These are phyloP conservation scores for Thymelicus lineola DNA, from an alignment of 2,888 invertebrate genomes.

Conservation along the genomic window DNA sequence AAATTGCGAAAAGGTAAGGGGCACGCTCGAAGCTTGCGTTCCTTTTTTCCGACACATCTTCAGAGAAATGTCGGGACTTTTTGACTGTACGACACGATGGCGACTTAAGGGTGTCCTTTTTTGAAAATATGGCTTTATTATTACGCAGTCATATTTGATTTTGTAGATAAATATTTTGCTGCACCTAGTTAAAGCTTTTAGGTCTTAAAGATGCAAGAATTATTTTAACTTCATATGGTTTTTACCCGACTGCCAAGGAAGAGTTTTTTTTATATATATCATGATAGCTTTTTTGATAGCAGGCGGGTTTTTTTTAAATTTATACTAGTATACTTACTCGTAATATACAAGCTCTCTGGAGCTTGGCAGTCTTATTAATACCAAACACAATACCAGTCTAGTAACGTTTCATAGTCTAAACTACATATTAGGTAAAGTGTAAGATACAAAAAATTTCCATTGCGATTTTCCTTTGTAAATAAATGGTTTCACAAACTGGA, in stretches of 20 bases:
- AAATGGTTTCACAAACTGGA: conserved; percentile 12
- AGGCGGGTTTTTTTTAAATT: too few relatives aligned
- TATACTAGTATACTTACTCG: too few relatives aligned
- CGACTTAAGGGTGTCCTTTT: conserved; percentile 42
- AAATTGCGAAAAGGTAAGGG: conserved; percentile 33
- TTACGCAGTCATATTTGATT: conserved; percentile 24
- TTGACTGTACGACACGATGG: conserved; percentile 56
- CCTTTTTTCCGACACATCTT: conserved; percentile 62
- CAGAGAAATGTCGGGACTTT: conserved; percentile 59
- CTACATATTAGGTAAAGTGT: too few relatives aligned
- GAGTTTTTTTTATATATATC: too few relatives aligned
- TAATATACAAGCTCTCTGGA: too few relatives aligned
- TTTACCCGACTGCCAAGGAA: too few relatives aligned
- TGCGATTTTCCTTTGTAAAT: conserved; percentile 6
- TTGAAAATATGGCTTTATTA: conserved; percentile 30
- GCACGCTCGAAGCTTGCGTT: conserved; percentile 47
- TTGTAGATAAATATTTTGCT: background rate
- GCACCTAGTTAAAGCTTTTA: background rate
- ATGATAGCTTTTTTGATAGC: too few relatives aligned
- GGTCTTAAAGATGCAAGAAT: background rate
- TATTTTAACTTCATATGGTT: background rate
- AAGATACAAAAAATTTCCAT: background rate
- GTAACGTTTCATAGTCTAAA: too few relatives aligned
- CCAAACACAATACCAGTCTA: too few relatives aligned
- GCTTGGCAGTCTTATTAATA: too few relatives aligned